Conservation (phyloP, 2,888 invertebrate species). For the Willowsia nigromaculata region DNA sequence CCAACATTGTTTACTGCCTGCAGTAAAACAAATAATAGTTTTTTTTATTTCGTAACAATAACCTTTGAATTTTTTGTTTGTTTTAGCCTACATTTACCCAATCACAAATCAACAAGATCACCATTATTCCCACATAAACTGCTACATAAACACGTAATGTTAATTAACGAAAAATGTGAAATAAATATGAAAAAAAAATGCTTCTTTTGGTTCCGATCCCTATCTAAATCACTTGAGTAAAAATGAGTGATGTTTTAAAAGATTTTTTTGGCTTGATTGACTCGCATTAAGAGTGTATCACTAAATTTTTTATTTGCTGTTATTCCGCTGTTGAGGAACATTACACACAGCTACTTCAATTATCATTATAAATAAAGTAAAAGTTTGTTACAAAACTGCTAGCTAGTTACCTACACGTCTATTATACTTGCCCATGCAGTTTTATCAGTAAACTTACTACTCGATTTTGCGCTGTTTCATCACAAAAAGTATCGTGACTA, state of each 20-base stretch:
- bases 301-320: not conserved
- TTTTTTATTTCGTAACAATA: not conserved
- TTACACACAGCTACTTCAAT: not conserved
- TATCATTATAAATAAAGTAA: not conserved
- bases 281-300: not conserved
- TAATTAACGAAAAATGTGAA: not conserved
- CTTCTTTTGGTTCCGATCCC: constrained; percentile 15
- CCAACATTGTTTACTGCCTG: constrained; percentile 25
- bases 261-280: constrained; percentile 8
- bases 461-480: not conserved
- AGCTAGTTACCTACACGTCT: not conserved
- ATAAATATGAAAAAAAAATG: not conserved
- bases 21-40: not conserved
- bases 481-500: not conserved
- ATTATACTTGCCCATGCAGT: not conserved
- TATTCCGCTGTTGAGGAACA: no score
- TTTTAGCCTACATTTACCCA: not conserved
- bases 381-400: not conserved
- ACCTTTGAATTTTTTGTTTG: not conserved
- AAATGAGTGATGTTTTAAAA: not conserved
- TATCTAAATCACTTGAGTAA: constrained; percentile 29
- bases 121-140: not conserved
- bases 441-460: not conserved
- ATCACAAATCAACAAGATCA: not conserved
- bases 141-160: not conserved